phyloP scores from a whole-genome alignment of 2,888 invertebrate genomes.

The Metellina segmentata region DNA sequence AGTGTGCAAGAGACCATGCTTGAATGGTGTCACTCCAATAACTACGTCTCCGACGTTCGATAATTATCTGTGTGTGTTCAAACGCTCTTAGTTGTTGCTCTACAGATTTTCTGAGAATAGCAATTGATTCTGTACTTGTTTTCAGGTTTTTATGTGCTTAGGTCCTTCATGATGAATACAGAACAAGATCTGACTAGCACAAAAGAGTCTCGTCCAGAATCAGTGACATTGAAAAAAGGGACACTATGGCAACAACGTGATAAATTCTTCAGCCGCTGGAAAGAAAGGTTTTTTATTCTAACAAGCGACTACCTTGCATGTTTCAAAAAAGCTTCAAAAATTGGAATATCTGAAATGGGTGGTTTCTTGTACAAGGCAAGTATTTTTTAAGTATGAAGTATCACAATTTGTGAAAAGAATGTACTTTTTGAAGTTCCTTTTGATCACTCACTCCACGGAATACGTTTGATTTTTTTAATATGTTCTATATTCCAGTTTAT shows the following conservation, averaged over 20 bases:
- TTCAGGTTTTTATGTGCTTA: constrained; percentile 46
- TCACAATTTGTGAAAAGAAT: background rate
- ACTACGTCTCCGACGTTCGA: no score
- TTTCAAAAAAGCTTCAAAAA: constrained; percentile 78
- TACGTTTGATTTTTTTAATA: no score
- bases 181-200: constrained; percentile 62
- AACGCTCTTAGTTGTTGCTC: no score
- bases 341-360: constrained; percentile 79
- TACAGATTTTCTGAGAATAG: no score
- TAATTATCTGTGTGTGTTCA: no score
- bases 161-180: constrained; percentile 63
- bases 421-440: constrained; percentile 69
- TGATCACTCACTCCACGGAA: background rate
- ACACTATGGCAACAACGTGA: constrained; percentile 78
- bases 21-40: no score
- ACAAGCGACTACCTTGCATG: constrained; percentile 78
- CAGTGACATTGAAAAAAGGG: constrained; percentile 78
- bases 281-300: constrained; percentile 78
- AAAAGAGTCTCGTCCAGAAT: constrained; percentile 71
- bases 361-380: constrained; percentile 78
- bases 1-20: no score
- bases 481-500: no score
- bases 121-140: background rate
- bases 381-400: background rate
- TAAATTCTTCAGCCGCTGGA: constrained; percentile 78